Evolutionary conservation across 2,888 invertebrate species (phyloP), one percentile per base, ranked within the genome.

Genomic region (Podotricha telesiphe): DNA sequence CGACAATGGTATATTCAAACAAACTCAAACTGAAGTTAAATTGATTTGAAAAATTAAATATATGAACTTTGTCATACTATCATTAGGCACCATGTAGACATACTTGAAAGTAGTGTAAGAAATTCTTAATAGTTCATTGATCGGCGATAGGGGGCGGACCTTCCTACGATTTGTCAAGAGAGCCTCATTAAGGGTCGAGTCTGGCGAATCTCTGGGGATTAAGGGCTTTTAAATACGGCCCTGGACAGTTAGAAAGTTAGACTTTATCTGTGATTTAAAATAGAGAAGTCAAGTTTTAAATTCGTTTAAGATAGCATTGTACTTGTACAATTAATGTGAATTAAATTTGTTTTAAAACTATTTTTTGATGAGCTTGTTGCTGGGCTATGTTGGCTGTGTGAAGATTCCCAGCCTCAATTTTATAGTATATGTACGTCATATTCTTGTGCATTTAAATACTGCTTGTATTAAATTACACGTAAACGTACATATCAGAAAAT

Each of bases 101-200:
- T 69, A 71, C 20, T 72, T 75, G 74, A 73, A 66, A 76, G 73
- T 76, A 73, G 67, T 74, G 75, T 72, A 75, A 71, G 71, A 74
- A 81, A 78, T 82, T 65, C 73, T 74, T 74, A 84, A 85, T 88
- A 85, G 86, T 86, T 85, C 82, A 77, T 80, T 87, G 87, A 90
- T 91, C 84, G 82, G 83, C 86, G 85, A 86, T 86, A 89, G 89
- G 86, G 88, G 89, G 89, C 88, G 89, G 85, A 80, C 73, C 81
- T 75, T 78, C 79, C 80, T 79, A 76, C 86, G 85, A 88, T 92
- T 91, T 92, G 83, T 92, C 88, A 91, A 83, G 77, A 78, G 81
- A 84, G 82, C 80, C 88, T 88, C 90, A 90, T 91, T 79, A 91
- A 89, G 85, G 86, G 86, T 83, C 84, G 84, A 85, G 82, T 85